A percentile compares a stretch with the other conserved stretches of the same genome.
Evolutionary conservation across 2,797 vertebrate genomes (phyloP).

Genomic region (Bradypodion ventrale): DNA sequence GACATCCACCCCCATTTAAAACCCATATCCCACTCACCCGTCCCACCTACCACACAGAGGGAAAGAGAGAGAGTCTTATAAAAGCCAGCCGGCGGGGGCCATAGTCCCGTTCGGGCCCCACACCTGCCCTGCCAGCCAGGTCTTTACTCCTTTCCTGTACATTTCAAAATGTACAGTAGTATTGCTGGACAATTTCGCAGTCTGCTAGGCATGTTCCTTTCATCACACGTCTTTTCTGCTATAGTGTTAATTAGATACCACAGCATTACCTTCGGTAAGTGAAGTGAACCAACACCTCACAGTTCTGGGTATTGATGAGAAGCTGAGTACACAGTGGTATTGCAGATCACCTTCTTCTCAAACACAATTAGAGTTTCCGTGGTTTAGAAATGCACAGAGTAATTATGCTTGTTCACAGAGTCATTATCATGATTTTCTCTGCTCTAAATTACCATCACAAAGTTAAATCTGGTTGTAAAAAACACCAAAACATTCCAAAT

Average conservation of each 20-base stretch:
- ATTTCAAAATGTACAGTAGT: background rate
- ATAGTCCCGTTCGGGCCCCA: too few relatives aligned
- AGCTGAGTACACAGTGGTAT: background rate
- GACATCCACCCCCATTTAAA: too few relatives aligned
- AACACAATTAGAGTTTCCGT: slow-evolving; percentile 8
- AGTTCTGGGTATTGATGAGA: background rate
- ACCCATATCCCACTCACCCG: too few relatives aligned
- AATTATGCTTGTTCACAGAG: slow-evolving; percentile 25
- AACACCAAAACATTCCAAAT: background rate
- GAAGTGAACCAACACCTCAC: background rate
- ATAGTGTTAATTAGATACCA: background rate
- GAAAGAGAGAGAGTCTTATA: too few relatives aligned
- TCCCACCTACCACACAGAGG: too few relatives aligned
- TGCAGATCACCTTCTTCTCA: slow-evolving; percentile 14
- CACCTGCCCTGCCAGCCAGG: too few relatives aligned
- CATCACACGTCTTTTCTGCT: background rate
- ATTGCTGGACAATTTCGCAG: background rate
- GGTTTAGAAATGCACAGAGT: background rate
- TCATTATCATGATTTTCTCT: slow-evolving; percentile 33
- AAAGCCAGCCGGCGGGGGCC: too few relatives aligned
- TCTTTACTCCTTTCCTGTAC: too few relatives aligned
- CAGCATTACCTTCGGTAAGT: background rate
- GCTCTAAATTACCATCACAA: slow-evolving; percentile 3
- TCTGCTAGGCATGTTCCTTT: background rate
- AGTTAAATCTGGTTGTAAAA: background rate